phyloP scores from a whole-genome alignment of 2,888 invertebrate species.

The Lomographa bimaculata region DNA sequence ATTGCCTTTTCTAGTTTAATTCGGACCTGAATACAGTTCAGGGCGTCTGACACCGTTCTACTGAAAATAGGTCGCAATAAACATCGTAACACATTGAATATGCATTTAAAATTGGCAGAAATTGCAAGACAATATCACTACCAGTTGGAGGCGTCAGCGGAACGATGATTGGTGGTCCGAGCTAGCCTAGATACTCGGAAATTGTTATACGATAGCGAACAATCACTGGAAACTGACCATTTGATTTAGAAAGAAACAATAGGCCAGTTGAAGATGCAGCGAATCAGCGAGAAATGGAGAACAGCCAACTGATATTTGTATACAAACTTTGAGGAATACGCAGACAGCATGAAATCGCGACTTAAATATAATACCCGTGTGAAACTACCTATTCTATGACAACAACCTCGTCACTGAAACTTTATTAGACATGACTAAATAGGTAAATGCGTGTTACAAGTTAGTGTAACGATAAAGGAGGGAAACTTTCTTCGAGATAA shows the following conservation, averaged over 20 bases:
- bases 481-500: slow-evolving; percentile 26
- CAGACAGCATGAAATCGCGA: slow-evolving; percentile 1
- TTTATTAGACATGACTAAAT: slow-evolving; percentile 9
- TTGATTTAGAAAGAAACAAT: slow-evolving; percentile 16
- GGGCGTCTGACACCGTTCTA: slow-evolving; percentile 18
- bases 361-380: slow-evolving; percentile 12
- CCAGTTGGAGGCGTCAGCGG: slow-evolving; percentile 26
- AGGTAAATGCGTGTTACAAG: slow-evolving; percentile 5
- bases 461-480: slow-evolving; percentile 13
- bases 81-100: slow-evolving; percentile 27
- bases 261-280: slow-evolving; percentile 15
- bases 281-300: slow-evolving; percentile 10
- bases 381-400: slow-evolving; percentile 8
- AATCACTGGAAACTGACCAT: slow-evolving; percentile 19
- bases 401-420: slow-evolving; percentile 1
- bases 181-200: slow-evolving; percentile 25
- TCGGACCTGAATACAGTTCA: slow-evolving; percentile 20
- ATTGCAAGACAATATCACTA: slow-evolving; percentile 34
- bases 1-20: slow-evolving; percentile 10
- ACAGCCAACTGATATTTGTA: background rate
- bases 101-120: slow-evolving; percentile 32
- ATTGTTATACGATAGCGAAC: slow-evolving; percentile 25
- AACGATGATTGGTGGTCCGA: slow-evolving; percentile 32
- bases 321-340: background rate
- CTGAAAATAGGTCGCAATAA: slow-evolving; percentile 32